phyloP scores from a whole-genome alignment of 1,140 invertebrate species.

The Drosophila auraria region DNA sequence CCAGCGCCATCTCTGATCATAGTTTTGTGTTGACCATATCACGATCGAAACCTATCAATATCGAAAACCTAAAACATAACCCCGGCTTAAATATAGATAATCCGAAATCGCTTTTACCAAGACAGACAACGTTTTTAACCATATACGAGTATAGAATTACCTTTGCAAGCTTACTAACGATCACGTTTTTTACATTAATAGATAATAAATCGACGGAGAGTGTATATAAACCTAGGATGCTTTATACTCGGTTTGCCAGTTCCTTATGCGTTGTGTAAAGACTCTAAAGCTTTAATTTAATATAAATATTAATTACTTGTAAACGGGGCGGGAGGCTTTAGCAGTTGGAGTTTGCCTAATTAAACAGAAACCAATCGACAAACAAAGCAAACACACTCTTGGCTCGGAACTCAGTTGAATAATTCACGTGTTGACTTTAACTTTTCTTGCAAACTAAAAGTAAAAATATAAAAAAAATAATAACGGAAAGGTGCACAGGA shows the following conservation, averaged over 20 bases:
- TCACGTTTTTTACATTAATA: conserved; percentile 43
- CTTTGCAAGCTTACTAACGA: conserved; percentile 45
- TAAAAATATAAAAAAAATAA: conserved; percentile 3
- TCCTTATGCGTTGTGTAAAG: conserved; percentile 67
- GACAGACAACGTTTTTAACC: conserved; percentile 44
- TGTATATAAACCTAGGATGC: conserved; percentile 47
- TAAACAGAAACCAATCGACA: conserved; percentile 48
- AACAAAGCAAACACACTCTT: conserved; percentile 13
- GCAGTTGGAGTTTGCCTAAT: conserved; percentile 53
- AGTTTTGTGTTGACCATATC: conserved; percentile 65
- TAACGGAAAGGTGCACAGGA: conserved; percentile 15
- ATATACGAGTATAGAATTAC: conserved; percentile 34
- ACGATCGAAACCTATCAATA: conserved; percentile 68
- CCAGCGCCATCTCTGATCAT: conserved; percentile 34
- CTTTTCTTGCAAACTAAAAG: conserved; percentile 31
- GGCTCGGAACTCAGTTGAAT: conserved; percentile 10
- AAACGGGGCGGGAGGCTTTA: conserved; percentile 36
- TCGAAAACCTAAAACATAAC: conserved; percentile 42
- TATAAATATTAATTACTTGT: conserved; percentile 33
- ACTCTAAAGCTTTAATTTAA: conserved; percentile 64
- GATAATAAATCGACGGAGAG: conserved; percentile 34
- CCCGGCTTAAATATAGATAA: conserved; percentile 73
- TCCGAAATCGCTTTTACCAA: conserved; percentile 53
- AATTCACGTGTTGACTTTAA: conserved; percentile 68
- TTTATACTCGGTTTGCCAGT: conserved; percentile 71